Evolutionary conservation across 2,888 invertebrate genomes (phyloP), one percentile per base, ranked within the genome.

Genomic region (Drosophila setosimentum): DNA sequence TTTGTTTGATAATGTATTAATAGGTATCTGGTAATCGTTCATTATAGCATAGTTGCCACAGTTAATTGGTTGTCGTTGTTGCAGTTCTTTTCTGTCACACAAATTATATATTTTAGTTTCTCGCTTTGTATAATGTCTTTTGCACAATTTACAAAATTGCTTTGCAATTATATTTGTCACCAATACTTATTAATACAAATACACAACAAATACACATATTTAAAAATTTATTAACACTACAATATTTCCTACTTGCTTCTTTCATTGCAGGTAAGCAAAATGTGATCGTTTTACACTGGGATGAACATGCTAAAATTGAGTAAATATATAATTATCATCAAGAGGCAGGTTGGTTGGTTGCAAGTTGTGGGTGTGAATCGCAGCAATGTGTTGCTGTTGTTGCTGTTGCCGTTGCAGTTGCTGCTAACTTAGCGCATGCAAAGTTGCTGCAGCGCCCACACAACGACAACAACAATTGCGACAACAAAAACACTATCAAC

Each of bases 301-400:
- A 10, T 45, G 53, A 53, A 65, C 55, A 37, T 77, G 89, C 76
- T 62, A 74, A 73, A 24, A 24, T 3, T 1, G 4, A 16, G 2
- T 8, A 16, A 8, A 45, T 45, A 8, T 45, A 57, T 67, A 89
- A 89, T 89, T 89, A 84, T 75, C 74, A 68, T 68, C 72, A 66
- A 65, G 61, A 48, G 24, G 57, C 51, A 53, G 45, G 48, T 32
- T 48, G 29, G 50, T 21, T 21, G 37, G 35, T 30, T 49, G 16
- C 59, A 48, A 58, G 49, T 68, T 40, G 89, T 87, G 84, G 89
- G 89, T 77, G 83, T 89, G 85, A 80, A 77, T 70, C 81, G 75
- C 82, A 79, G 21, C 45, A 45, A 21, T 21, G 45, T 68, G 82
- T 63, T 59, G 57, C 10, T 61, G 62, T 5, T 59, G 57, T n/a